These are phyloP conservation scores for Scaeva pyrastri DNA, from an alignment of 2,888 invertebrate genomes.

Conservation along the genomic window DNA sequence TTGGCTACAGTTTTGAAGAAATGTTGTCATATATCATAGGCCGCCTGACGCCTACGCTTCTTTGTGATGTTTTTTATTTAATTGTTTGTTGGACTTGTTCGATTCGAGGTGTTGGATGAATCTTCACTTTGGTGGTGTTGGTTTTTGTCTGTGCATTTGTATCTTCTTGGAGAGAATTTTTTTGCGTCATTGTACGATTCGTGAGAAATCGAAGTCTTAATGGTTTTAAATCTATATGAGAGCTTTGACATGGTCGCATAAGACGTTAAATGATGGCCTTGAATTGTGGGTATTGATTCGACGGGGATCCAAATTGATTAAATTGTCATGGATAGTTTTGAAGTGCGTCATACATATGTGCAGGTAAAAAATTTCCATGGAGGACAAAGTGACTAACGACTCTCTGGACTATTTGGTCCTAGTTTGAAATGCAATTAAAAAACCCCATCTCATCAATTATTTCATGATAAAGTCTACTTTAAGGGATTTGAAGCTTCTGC, in stretches of 20 bases:
- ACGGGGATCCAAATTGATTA: slow-evolving; percentile 6
- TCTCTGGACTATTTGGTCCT: too few relatives aligned
- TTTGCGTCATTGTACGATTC: slow-evolving; percentile 35
- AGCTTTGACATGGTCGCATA: slow-evolving; percentile 2
- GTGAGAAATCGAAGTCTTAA: slow-evolving; percentile 29
- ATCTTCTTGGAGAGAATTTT: slow-evolving; percentile 20
- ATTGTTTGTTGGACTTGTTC: slow-evolving; percentile 50
- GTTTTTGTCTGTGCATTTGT: slow-evolving; percentile 8
- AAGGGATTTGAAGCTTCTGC: too few relatives aligned
- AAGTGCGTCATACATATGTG: slow-evolving; percentile 50
- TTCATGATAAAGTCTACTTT: too few relatives aligned
- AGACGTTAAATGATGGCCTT: slow-evolving; percentile 57
- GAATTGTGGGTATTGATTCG: slow-evolving; percentile 41
- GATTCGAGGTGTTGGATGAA: slow-evolving; percentile 47
- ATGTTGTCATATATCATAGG: slow-evolving; percentile 73
- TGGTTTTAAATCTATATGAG: slow-evolving; percentile 9
- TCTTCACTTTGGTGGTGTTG: background rate
- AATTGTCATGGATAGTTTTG: background rate
- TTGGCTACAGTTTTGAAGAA: slow-evolving; percentile 67
- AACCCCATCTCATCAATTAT: too few relatives aligned
- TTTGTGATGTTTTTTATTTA: slow-evolving; percentile 56
- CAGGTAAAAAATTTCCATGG: too few relatives aligned
- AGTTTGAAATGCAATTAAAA: too few relatives aligned
- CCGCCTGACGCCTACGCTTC: slow-evolving; percentile 61
- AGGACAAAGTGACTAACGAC: too few relatives aligned